phyloP scores from a whole-genome alignment of 2,888 invertebrate species.

The Leptothorax acervorum region DNA sequence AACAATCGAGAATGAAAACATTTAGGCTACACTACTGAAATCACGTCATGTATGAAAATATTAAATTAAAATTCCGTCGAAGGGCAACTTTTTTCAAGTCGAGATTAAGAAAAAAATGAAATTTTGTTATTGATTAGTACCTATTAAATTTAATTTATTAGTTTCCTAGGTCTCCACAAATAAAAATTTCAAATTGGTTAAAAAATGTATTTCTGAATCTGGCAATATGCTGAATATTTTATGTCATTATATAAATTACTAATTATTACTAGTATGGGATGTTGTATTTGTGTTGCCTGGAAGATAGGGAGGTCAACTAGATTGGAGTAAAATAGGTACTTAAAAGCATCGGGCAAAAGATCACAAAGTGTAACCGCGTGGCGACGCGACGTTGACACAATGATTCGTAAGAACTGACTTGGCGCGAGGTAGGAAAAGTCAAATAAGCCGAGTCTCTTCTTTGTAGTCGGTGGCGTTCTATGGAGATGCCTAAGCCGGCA shows the following conservation, averaged over 20 bases:
- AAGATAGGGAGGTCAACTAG: background rate
- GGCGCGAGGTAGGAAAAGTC: constrained; percentile 24
- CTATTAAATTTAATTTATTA: background rate
- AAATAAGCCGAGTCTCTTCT: constrained; percentile 62
- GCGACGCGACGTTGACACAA: background rate
- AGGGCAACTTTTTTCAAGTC: background rate
- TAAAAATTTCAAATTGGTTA: background rate
- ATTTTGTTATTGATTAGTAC: background rate
- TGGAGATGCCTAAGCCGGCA: constrained; percentile 59
- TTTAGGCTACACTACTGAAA: background rate
- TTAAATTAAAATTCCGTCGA: background rate
- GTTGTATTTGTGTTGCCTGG: background rate
- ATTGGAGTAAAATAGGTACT: background rate
- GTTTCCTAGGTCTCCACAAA: too few species aligned
- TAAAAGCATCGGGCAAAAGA: background rate
- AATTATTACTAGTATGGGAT: background rate
- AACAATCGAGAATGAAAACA: background rate
- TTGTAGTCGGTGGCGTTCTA: constrained; percentile 58
- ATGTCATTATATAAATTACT: background rate
- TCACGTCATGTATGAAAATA: background rate
- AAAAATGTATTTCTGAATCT: constrained; percentile 2
- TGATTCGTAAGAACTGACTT: constrained; percentile 5
- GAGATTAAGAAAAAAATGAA: background rate
- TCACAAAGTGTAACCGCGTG: background rate
- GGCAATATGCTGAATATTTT: background rate